These are phyloP conservation scores for Melanotaenia maccullochi DNA, from an alignment of 2,797 vertebrate genomes.

Conservation along the genomic window DNA sequence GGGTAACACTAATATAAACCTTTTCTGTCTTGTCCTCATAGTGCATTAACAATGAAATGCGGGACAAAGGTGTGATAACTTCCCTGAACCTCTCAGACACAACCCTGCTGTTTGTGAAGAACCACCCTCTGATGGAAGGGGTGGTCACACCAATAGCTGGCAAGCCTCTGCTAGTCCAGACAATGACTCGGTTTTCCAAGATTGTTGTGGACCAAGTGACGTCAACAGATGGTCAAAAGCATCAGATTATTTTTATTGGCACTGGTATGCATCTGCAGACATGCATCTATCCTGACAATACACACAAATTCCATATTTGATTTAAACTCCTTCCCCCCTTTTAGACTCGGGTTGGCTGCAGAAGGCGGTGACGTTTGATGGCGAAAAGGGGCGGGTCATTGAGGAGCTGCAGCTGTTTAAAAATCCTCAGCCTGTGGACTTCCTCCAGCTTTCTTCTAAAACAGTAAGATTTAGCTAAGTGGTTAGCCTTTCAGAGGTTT, in stretches of 20 bases:
- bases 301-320: too few relatives aligned
- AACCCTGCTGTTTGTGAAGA: slow-evolving; percentile 31
- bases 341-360: slow-evolving; percentile 44
- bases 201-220: slow-evolving; percentile 41
- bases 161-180: slow-evolving; percentile 35
- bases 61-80: slow-evolving; percentile 3
- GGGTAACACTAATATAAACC: not conserved
- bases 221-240: slow-evolving; percentile 18
- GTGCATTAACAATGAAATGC: slow-evolving; percentile 39
- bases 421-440: slow-evolving; percentile 17
- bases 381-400: slow-evolving; percentile 23
- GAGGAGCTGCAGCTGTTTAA: slow-evolving; percentile 59
- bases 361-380: slow-evolving; percentile 35
- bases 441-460: slow-evolving; percentile 40
- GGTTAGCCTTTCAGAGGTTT: too few relatives aligned
- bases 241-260: slow-evolving; percentile 34
- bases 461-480: slow-evolving; percentile 17
- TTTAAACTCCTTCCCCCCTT: not conserved
- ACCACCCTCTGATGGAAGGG: slow-evolving; percentile 38
- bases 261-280: slow-evolving; percentile 24
- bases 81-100: slow-evolving; percentile 25
- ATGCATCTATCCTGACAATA: not conserved
- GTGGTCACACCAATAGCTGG: slow-evolving; percentile 16
- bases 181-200: slow-evolving; percentile 12
- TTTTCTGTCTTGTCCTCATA: slow-evolving; percentile 5